Evolutionary conservation across 1,140 invertebrate species (phyloP), one percentile per base, ranked within the genome.

Genomic region (Trypoxylus dichotomus): DNA sequence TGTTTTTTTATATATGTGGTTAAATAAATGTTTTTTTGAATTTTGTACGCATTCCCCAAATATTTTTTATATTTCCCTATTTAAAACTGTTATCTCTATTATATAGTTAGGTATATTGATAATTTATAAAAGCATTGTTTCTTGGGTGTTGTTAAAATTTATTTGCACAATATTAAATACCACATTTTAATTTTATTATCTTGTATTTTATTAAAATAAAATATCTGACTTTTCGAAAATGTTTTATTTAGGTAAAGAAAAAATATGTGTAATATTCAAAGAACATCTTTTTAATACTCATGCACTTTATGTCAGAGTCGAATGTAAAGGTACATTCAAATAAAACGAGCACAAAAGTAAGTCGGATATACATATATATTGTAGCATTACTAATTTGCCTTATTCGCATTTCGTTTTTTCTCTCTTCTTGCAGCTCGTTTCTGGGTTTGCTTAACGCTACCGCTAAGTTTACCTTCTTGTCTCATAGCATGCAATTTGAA

Each of bases 401-500:
- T 37, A 29, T 68, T 68, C 10, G n/a, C 7, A n/a, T 15, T 68
- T 0, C 58, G 37, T 25, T 74, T 27, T n/a, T 75, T 77, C 79
- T 82, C 15, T 58, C 86, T 81, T 42, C 86, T 79, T 32, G 83
- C 85, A 68, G 83, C 84, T 27, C 87, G 82, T 76, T 86, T 86
- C 73, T 87, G 83, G 25, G 81, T 81, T 37, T 85, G 75, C 74
- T 86, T 85, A 6, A 82, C 79, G 74, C 86, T 87, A 13, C 87
- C 87, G 27, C 83, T 81, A 8, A 89, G 79, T 72, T 85, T 84
- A 13, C 87, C 88, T 58, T 85, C 80, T 73, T 86, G 86, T 25
- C 87, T 83, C 80, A 89, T 82, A 0, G 85, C 86, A 77, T 87
- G 83, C 3, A 88, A 81, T 80, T 89, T 89, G 11, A 87, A 84